phyloP scores from a whole-genome alignment of 1,140 invertebrate genomes.

The Dolichoris vasculosae region DNA sequence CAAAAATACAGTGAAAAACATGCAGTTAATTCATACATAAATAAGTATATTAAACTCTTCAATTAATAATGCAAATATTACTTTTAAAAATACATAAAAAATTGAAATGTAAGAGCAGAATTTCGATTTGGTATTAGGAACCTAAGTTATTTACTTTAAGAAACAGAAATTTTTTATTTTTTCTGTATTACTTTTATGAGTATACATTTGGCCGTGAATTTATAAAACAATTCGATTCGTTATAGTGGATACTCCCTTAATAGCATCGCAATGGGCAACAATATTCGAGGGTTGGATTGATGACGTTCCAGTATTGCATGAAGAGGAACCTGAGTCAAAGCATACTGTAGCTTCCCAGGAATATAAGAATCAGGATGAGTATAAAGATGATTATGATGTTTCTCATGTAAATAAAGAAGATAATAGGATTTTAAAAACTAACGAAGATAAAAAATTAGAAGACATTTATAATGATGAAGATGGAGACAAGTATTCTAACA shows the following conservation, averaged over 20 bases:
- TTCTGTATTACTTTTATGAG: too few relatives aligned
- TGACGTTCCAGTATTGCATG: constrained; percentile 71
- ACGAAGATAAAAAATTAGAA: constrained; percentile 26
- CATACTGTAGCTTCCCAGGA: constrained; percentile 42
- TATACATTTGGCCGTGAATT: neutral
- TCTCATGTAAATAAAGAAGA: constrained; percentile 33
- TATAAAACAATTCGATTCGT: constrained; percentile 24
- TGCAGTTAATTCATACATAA: too few relatives aligned
- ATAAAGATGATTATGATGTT: constrained; percentile 45
- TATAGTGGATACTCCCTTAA: constrained; percentile 82
- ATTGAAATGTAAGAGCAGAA: too few relatives aligned
- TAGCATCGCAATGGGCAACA: constrained; percentile 82
- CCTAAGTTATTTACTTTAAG: too few relatives aligned
- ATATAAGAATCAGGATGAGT: constrained; percentile 47
- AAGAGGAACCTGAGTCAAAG: constrained; percentile 62
- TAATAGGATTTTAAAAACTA: constrained; percentile 57
- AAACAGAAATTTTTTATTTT: too few relatives aligned
- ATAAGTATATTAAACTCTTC: neutral
- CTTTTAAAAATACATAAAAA: neutral
- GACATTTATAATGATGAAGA: constrained; percentile 27
- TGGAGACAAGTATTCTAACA: constrained; percentile 4
- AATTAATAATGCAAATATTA: neutral
- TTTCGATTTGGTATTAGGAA: too few relatives aligned
- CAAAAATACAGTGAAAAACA: too few relatives aligned
- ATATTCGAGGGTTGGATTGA: constrained; percentile 88